Base-by-base conservation (phyloP, 2,113 vertebrate genomes). In the Okapia johnstoni region DNA sequence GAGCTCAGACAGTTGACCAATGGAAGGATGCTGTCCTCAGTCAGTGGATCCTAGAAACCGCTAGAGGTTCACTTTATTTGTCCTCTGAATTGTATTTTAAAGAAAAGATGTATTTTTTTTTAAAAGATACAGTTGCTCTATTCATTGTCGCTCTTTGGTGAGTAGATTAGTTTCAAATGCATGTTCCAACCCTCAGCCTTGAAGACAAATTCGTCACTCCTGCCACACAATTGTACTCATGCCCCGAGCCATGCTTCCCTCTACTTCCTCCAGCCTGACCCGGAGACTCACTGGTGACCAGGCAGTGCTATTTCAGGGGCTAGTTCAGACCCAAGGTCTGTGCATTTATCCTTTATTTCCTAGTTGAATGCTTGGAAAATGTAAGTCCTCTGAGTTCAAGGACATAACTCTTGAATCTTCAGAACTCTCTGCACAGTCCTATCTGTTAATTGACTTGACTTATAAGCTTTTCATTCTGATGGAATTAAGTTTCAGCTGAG, bases 11-110 rank as follows among this genome's bases (percentile, higher is more conserved):
- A 52, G 46, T 25, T 52, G 30, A 23, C 80, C 48, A 19, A 43
- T 1, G 2, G 23, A 50, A 33, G 13, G 86, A 30, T 8, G 30
- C 2, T 46, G 36, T 17, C 61, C 26, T 7, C 0, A 3, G 28
- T 43, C 8, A 28, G 19, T 1, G 15, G 33, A 15, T 36, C 26
- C 70, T 52, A 60, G 96, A 88, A 66, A 15, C 57, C 83, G 11
- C 14, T 12, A 57, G 16, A 85, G 23, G 36, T 85, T 48, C 21
- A 23, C 23, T 97, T 33, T 15, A 54, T 90, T 77, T 93, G 11
- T 33, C 85, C 50, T 83, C 73, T 86, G 61, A 48, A 63, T 85
- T 95, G 92, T 60, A 84, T 92, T 60, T 97, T 70, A n/a, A 80
- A 87, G 63, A 93, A 88, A 81, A 89, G 25, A 25, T 40, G 28